phyloP scores from a whole-genome alignment of 2,113 vertebrate species.

The Haemorhous mexicanus region DNA sequence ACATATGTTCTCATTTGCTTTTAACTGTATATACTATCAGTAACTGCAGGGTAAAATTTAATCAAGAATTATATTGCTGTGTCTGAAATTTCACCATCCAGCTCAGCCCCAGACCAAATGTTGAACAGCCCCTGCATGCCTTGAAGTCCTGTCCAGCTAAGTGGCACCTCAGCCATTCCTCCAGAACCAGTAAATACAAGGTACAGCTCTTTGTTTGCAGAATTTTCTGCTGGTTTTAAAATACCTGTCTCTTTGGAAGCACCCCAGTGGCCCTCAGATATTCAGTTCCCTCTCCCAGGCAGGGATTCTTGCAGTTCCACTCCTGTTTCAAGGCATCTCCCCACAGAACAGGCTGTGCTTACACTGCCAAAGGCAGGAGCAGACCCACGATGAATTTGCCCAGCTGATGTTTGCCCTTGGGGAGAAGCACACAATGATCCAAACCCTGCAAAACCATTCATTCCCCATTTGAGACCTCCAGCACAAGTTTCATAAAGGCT shows the following conservation, averaged over 20 bases:
- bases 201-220: background rate
- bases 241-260: background rate
- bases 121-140: background rate
- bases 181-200: background rate
- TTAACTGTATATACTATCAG: background rate
- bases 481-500: background rate
- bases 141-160: background rate
- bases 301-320: background rate
- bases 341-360: background rate
- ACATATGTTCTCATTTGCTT: background rate
- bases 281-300: background rate
- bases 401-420: background rate
- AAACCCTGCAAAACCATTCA: background rate
- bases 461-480: background rate
- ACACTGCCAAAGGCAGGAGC: background rate
- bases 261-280: background rate
- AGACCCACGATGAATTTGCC: background rate
- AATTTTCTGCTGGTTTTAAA: background rate
- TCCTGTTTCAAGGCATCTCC: background rate
- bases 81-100: background rate
- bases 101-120: background rate
- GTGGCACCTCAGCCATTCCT: background rate
- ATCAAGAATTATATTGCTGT: background rate
- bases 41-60: constrained; percentile 1
- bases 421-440: background rate